These are phyloP conservation scores for Drosophila fungiperda DNA, from an alignment of 2,888 invertebrate species.

Conservation along the genomic window DNA sequence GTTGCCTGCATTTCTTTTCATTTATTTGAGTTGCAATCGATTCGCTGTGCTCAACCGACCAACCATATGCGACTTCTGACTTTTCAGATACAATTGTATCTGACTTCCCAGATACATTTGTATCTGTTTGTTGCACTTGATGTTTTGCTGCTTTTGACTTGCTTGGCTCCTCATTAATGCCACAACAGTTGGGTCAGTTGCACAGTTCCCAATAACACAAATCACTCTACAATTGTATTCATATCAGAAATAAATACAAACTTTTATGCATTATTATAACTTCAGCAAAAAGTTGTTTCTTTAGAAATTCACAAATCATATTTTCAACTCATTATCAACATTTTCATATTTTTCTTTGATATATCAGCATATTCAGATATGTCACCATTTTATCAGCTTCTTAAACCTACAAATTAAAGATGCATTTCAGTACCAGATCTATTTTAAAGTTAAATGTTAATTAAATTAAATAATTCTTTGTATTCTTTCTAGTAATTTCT, in stretches of 20 bases:
- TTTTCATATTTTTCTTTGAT: not conserved
- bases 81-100: constrained; percentile 41
- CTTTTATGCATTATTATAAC: not conserved
- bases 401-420: constrained; percentile 14
- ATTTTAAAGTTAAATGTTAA: not conserved
- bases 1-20: constrained; percentile 71
- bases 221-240: constrained; percentile 35
- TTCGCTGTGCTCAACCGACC: constrained; percentile 30
- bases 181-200: constrained; percentile 46
- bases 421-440: not conserved
- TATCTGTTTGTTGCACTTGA: constrained; percentile 14
- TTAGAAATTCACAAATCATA: not conserved
- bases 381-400: not conserved
- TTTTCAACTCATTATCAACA: not conserved
- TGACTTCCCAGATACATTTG: constrained; percentile 37
- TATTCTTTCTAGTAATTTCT: too few relatives aligned
- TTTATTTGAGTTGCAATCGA: constrained; percentile 69
- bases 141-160: constrained; percentile 22
- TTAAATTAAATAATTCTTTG: not conserved
- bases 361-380: too few relatives aligned
- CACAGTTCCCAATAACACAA: constrained; percentile 47
- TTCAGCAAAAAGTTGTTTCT: not conserved
- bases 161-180: constrained; percentile 55
- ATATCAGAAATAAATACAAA: not conserved
- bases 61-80: constrained; percentile 27